Base-by-base conservation (phyloP, 2,888 invertebrate genomes). In the Euzophera pinguis region DNA sequence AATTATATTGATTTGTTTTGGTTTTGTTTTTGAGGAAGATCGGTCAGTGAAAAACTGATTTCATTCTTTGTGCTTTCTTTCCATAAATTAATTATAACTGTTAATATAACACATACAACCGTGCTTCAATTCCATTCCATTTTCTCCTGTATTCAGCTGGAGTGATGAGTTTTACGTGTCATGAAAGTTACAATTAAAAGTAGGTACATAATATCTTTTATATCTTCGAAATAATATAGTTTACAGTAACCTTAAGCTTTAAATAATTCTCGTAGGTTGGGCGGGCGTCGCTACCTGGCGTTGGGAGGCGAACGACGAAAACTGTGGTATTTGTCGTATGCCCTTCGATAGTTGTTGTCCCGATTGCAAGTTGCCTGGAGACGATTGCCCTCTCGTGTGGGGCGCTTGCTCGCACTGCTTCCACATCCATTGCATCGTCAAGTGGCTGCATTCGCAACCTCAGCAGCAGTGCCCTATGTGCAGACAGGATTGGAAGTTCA, bases 341-440 rank as follows among this genome's bases (percentile, higher is more conserved):
- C 96, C 99, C 47, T 99, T 99, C 90, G 99, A 99, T 84, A 98
- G 97, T 68, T 98, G 98, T 78, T 99, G 99, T 77, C 97, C 98
- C 1, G 99, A 99, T 84, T 99, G 99, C 89, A 97, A 98, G 85
- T 91, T 98, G 60, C 99, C 99, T 16, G 99, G 99, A 49, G 99
- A 99, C 91, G 98, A 99, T 87, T 99, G 99, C 77, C 99, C 99
- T 10, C 86, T 99, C 77, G 99, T 99, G 39, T 99, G 98, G 98
- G 99, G 99, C 56, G 96, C 97, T 75, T 99, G 99, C 84, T 97
- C 98, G 7, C 99, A 99, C 90, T 99, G 99, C 89, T 99, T 99
- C 87, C 99, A 99, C 86, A 98, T 99, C 87, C 99, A 99, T 86
- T 99, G 99, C 90, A 99, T 99, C 73, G 97, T 98, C 80, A 99